Evolutionary conservation across 2,888 invertebrate genomes (phyloP).

Genomic region (Agrilus cyanescens): DNA sequence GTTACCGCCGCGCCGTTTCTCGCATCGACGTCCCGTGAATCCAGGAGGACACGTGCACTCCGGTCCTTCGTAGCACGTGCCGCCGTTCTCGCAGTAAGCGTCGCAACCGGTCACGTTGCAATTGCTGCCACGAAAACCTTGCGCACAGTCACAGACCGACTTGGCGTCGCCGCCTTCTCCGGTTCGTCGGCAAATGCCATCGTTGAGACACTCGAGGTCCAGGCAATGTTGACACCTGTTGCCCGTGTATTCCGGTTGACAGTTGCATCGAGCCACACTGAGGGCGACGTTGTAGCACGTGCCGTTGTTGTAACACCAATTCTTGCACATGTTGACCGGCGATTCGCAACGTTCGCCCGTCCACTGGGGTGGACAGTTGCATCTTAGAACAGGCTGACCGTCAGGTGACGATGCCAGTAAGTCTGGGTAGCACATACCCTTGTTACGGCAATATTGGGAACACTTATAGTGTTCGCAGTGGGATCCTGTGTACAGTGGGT

Average conservation of each 20-base stretch:
- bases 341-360: slow-evolving; percentile 54
- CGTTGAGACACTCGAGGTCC: slow-evolving; percentile 46
- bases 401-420: slow-evolving; percentile 21
- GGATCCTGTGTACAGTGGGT: slow-evolving; percentile 50
- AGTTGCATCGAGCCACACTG: slow-evolving; percentile 35
- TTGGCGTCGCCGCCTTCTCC: slow-evolving; percentile 24
- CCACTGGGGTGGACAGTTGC: slow-evolving; percentile 51
- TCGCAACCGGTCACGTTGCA: slow-evolving; percentile 36
- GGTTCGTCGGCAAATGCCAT: slow-evolving; percentile 42
- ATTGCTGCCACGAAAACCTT: slow-evolving; percentile 39
- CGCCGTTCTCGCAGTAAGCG: slow-evolving; percentile 25
- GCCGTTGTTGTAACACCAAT: slow-evolving; percentile 48
- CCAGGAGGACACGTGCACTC: slow-evolving; percentile 35
- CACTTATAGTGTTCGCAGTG: slow-evolving; percentile 59
- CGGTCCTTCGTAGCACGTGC: slow-evolving; percentile 22
- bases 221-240: slow-evolving; percentile 46
- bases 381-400: slow-evolving; percentile 31
- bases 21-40: slow-evolving; percentile 47
- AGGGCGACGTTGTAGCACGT: slow-evolving; percentile 35
- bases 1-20: slow-evolving; percentile 25
- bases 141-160: slow-evolving; percentile 43
- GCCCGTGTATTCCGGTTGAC: slow-evolving; percentile 42
- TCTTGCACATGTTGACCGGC: slow-evolving; percentile 43
- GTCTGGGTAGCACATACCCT: slow-evolving; percentile 43
- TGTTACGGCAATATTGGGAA: slow-evolving; percentile 54